A percentile compares a stretch with the other conserved stretches of the same genome.
These are phyloP conservation scores for Silvanus unidentatus DNA, from an alignment of 2,888 invertebrate species.

Conservation along the genomic window DNA sequence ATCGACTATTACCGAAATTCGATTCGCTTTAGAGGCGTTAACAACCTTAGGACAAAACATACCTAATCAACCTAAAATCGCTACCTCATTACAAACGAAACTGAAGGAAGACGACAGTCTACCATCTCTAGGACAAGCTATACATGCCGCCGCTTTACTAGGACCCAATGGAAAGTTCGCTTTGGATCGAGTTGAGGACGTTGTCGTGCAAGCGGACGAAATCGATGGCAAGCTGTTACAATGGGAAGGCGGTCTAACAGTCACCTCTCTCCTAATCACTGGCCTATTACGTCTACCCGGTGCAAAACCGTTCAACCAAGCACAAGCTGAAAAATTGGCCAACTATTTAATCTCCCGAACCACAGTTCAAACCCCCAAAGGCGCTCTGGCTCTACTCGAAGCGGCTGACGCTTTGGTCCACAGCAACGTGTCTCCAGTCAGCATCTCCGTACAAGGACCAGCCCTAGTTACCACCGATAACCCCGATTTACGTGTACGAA, in stretches of 20 bases:
- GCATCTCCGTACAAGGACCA: constrained; percentile 72
- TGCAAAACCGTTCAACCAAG: constrained; percentile 63
- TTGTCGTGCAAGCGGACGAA: constrained; percentile 93
- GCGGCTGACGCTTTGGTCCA: constrained; percentile 56
- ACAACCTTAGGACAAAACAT: constrained; percentile 62
- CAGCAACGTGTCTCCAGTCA: constrained; percentile 68
- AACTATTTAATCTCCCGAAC: constrained; percentile 79
- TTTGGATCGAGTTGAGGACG: constrained; percentile 79
- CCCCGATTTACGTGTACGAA: constrained; percentile 64
- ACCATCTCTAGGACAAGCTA: constrained; percentile 73
- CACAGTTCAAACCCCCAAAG: constrained; percentile 81
- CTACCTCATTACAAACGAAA: constrained; percentile 66
- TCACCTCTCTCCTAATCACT: constrained; percentile 60
- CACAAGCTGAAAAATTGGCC: constrained; percentile 79
- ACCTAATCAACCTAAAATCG: constrained; percentile 60
- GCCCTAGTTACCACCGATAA: constrained; percentile 70
- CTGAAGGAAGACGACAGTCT: constrained; percentile 79
- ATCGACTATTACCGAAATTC: constrained; percentile 63
- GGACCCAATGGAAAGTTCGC: constrained; percentile 58
- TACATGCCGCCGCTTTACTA: constrained; percentile 74
- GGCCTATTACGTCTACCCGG: constrained; percentile 51
- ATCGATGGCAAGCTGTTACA: constrained; percentile 78
- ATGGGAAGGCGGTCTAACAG: constrained; percentile 86
- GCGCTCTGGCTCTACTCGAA: constrained; percentile 74
- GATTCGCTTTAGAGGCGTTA: constrained; percentile 65